Percentiles rank a stretch among this genome's conserved stretches.
Evolutionary conservation across 2,797 vertebrate genomes (phyloP).

Genomic region (Eupleurogrammus muticus): DNA sequence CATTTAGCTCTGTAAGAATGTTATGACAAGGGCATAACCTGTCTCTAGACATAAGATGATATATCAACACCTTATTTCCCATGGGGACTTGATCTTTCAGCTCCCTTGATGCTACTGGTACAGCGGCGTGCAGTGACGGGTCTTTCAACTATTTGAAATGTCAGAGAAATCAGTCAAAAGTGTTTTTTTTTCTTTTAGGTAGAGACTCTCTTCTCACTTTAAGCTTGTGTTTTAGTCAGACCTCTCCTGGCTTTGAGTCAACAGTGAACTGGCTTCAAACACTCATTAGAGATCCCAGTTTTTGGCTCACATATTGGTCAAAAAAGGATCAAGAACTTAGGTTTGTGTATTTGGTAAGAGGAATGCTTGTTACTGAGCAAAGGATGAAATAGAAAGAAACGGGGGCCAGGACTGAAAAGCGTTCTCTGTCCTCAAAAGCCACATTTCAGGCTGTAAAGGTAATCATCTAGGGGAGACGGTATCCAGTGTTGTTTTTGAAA

Average conservation of each 20-base stretch:
- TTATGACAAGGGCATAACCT: conserved; percentile 63
- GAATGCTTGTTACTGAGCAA: conserved; percentile 23
- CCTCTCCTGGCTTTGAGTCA: conserved; percentile 29
- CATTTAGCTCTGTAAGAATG: conserved; percentile 48
- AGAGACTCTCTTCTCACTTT: conserved; percentile 42
- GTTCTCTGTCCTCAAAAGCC: conserved; percentile 55
- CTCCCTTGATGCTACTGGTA: conserved; percentile 10
- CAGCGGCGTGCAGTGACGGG: conserved; percentile 9
- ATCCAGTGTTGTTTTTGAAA: conserved; percentile 67
- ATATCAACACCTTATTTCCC: conserved; percentile 69
- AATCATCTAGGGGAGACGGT: conserved; percentile 58
- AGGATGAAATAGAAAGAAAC: conserved; percentile 26
- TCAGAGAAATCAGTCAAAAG: conserved; percentile 36
- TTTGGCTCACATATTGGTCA: conserved; percentile 2
- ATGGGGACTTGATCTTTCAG: conserved; percentile 31
- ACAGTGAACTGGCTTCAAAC: conserved; percentile 25
- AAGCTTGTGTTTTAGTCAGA: conserved; percentile 33
- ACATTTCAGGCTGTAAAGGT: conserved; percentile 65
- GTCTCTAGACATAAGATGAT: conserved; percentile 42
- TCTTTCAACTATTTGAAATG: conserved; percentile 49
- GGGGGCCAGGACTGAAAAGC: conserved; percentile 31
- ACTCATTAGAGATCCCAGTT: background rate
- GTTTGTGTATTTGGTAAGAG: background rate
- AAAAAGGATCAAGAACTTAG: conserved; percentile 20
- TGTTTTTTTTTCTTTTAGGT: conserved; percentile 23